Base-by-base conservation (phyloP, 2,797 vertebrate genomes). In the Characodon lateralis region DNA sequence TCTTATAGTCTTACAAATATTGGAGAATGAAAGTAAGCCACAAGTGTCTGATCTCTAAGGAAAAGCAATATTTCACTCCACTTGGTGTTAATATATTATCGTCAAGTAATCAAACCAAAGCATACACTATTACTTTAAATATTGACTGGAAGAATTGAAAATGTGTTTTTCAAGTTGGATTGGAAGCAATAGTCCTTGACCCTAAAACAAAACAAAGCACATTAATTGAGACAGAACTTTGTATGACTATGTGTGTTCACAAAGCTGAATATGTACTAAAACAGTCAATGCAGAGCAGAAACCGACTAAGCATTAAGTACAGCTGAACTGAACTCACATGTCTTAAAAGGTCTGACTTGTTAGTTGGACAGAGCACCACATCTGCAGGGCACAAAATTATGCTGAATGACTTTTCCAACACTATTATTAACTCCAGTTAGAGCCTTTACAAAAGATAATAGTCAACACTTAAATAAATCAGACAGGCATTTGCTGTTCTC, bases 201-300 rank as follows among this genome's bases (percentile, higher is more conserved):
- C 43, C 35, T 3, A 53, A 80, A 59, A 71, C 20, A 22, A 48
- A 46, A 28, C 43, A 26, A 56, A 41, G 55, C 51, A 3, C 1
- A 28, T 22, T 56, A 39, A 83, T 13, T 59, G 35, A 68, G 59
- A 53, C 20, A 22, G 10, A 35, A 61, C 14, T 2, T 1, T 39
- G 26, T 18, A 26, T 28, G 43, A 70, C 24, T 72, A 31, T 43
- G 68, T 50, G 71, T 66, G 61, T 35, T n/a, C 58, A 58, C 26
- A 73, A 77, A 78, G 77, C 73, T 72, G 50, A 63, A 48, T 41
- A 3, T 9, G 73, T 59, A 73, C 16, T 77, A 76, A n/a, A 85
- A 9, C 72, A 81, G 79, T 84, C 88, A 74, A 51, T 87, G 87
- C 76, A 74, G 56, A 79, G 22, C 85, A 89, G 81, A 84, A 28